Evolutionary conservation across 30 jellyfish, hydroid and myxozoan genomes (phyloP), one percentile per base, ranked within the genome.

Genomic region (Nemopilema nomurai): DNA sequence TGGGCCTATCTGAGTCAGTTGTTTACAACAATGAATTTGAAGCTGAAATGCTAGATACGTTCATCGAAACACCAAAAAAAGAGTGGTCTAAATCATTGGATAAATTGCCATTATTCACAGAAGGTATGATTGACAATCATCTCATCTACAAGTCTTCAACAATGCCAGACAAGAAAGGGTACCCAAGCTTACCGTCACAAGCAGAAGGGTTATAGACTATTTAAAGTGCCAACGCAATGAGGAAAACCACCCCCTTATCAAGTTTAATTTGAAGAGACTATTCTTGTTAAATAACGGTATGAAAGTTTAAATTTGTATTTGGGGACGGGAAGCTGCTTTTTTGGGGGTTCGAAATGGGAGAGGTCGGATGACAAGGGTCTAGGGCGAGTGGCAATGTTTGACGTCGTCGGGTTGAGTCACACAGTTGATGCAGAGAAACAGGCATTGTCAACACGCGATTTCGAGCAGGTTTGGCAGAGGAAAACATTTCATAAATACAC

Each of bases 401-500:
- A 63, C 7, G 27, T 63, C 30, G 72, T 18, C 72, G 72, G 72
- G 72, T 63, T 63, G 72, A 63, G 72, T 63, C 72, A 63, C 72
- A 24, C 72, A 63, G 72, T 63, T 63, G 72, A 63, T 63, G 73
- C 73, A 19, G 73, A 63, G 73, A 63, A 63, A 63, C 73, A 63
- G 65, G 67, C 30, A 71, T 71, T 71, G 79, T 69, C 79, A 69
- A 69, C 79, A 28, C 27, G 79, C 51, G 79, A 69, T 69, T 69
- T 69, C 79, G 20, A 69, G 79, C 79, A 69, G 79, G 79, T 69
- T 69, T 69, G 79, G 79, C 79, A 69, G 79, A 69, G 79, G 79
- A 69, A 69, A 69, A 28, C 79, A 69, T 69, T 69, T 28, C 79
- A 69, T 69, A 69, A 69, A 69, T 69, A 69, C 79, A 69, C 79